Evolutionary conservation across 2,113 vertebrate species (phyloP), one percentile per base, ranked within the genome.

Genomic region (Xenopus laevis): DNA sequence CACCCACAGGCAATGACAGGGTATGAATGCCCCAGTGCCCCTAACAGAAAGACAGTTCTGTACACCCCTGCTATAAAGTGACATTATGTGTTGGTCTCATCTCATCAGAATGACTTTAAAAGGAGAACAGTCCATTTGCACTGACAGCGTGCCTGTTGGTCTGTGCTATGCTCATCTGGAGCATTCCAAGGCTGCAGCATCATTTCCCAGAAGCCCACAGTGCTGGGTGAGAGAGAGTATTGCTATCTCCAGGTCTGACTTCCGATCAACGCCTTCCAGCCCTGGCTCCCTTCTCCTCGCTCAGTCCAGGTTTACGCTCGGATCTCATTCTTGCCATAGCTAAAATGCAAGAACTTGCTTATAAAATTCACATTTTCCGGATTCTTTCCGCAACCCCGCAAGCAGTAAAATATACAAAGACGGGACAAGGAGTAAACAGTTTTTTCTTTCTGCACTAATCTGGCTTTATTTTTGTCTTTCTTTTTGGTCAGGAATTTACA

Each of bases 301-400:
- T 75, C 44, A 45, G 45, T 20, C 59, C 73, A 69, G 65, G 66
- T 69, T 76, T 44, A 68, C 73, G 20, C 65, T 75, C 21, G 10
- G 57, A 63, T 62, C 73, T 76, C 73, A 76, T 76, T 69, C 66
- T 57, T 76, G 73, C 57, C 73, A 76, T 76, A 76, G 66, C 65
- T 76, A 33, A 57, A 66, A 75, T 75, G 72, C 65, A 75, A 65
- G 61, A 75, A 75, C 46, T 55, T 55, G 59, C 66, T 76, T 76
- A 76, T 76, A 76, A 76, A 76, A 76, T 68, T 66, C 73, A 76
- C 73, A 76, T 76, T 76, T 76, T 52, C 65, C 20, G 65, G 73
- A 76, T 75, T 75, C 73, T 63, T 75, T 75, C 73, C 73, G 58
- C 58, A 58, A 12, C 71, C 61, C 71, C 71, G 23, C 46, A 68